Percentiles rank a stretch among this genome's conserved stretches.
Evolutionary conservation across 2,888 invertebrate species (phyloP).

Genomic region (Dolichomitus sp.): DNA sequence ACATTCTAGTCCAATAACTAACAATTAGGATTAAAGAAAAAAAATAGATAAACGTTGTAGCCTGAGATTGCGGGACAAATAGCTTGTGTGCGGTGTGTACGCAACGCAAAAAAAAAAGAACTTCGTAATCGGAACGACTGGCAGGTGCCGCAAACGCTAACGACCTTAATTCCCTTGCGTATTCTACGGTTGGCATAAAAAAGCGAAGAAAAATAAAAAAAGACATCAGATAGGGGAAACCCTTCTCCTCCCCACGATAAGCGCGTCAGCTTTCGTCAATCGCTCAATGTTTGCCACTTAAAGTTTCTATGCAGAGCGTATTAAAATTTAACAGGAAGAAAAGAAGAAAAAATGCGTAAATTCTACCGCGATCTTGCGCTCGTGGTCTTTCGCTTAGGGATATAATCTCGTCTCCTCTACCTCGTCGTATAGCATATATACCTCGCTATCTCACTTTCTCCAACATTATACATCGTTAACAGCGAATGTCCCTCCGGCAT

Average conservation of each 20-base stretch:
- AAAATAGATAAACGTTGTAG: conserved; percentile 40
- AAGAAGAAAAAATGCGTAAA: conserved; percentile 26
- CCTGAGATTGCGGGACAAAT: conserved; percentile 58
- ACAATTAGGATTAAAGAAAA: conserved; percentile 57
- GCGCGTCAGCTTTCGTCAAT: conserved; percentile 46
- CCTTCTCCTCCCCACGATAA: conserved; percentile 15
- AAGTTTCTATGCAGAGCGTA: conserved; percentile 32
- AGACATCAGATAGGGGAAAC: conserved; percentile 17
- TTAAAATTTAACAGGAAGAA: conserved; percentile 9
- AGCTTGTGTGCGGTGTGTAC: conserved; percentile 38
- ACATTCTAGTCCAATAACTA: conserved; percentile 72
- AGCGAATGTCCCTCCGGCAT: conserved; percentile 30
- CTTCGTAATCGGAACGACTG: conserved; percentile 3
- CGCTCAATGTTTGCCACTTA: conserved; percentile 43
- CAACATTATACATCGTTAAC: conserved; percentile 52
- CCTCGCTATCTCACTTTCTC: conserved; percentile 60
- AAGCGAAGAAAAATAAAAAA: not conserved
- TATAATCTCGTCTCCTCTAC: conserved; percentile 68
- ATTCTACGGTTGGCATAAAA: conserved; percentile 3
- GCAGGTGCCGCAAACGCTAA: conserved; percentile 6
- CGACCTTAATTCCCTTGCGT: conserved; percentile 34
- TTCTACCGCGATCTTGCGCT: conserved; percentile 44
- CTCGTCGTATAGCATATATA: conserved; percentile 66
- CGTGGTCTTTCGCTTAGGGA: conserved; percentile 59
- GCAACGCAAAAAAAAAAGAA: not conserved